These are phyloP conservation scores for Microtus oregoni DNA, from an alignment of 2,113 vertebrate genomes.

Conservation along the genomic window DNA sequence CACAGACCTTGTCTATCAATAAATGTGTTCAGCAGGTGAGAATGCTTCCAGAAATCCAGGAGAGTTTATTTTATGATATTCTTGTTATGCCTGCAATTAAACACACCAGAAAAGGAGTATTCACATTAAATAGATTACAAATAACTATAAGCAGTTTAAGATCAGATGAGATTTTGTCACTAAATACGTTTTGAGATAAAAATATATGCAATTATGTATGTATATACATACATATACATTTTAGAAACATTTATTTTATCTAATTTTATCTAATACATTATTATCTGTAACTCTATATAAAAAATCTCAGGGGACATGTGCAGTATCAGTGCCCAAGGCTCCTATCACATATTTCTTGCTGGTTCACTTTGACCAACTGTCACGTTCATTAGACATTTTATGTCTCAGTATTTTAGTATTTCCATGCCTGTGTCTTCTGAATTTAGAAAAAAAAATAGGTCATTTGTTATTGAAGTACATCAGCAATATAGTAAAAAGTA, in stretches of 20 bases:
- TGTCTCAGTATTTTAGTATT: neutral
- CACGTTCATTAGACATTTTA: neutral
- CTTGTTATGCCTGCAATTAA: neutral
- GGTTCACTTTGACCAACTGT: neutral
- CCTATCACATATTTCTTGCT: neutral
- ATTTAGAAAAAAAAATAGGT: neutral
- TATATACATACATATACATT: neutral
- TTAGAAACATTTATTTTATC: neutral
- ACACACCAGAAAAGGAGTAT: neutral
- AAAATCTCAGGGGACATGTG: neutral
- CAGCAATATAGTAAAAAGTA: neutral
- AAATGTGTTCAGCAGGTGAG: neutral
- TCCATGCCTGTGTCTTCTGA: neutral
- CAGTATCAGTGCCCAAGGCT: neutral
- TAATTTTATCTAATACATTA: neutral
- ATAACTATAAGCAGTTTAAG: neutral
- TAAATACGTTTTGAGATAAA: neutral
- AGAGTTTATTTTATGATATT: neutral
- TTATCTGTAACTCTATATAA: neutral
- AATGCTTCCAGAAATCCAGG: neutral
- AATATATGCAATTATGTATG: neutral
- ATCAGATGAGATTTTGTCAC: neutral
- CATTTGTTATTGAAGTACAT: neutral
- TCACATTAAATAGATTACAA: neutral
- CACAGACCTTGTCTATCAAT: neutral